phyloP scores from a whole-genome alignment of 2,113 vertebrate species.

The Atherinomorus stipes region DNA sequence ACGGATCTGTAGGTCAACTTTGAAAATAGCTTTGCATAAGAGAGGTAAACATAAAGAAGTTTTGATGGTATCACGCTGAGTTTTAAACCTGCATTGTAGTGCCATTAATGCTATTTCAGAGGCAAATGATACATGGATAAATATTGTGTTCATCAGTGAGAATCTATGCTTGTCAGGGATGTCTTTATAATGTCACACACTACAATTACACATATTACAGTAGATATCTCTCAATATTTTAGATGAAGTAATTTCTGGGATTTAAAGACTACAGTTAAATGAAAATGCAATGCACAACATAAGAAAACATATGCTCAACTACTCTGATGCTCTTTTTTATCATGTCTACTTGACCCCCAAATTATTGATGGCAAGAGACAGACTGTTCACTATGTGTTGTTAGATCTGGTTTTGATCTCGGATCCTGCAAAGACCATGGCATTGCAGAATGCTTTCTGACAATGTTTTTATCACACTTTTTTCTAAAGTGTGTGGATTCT shows the following conservation, averaged over 20 bases:
- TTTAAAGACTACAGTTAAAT: too few species aligned
- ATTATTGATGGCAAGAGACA: neutral
- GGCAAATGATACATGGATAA: conserved; percentile 9
- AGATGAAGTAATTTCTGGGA: too few species aligned
- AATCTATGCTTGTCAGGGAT: too few species aligned
- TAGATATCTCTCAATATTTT: too few species aligned
- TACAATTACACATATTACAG: too few species aligned
- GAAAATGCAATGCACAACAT: too few species aligned
- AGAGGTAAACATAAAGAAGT: conserved; percentile 29
- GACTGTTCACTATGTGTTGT: neutral
- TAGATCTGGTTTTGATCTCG: neutral
- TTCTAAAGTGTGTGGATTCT: conserved; percentile 15
- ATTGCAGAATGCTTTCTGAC: neutral
- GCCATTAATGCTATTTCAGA: neutral
- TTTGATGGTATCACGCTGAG: conserved; percentile 16
- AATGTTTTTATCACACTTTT: neutral
- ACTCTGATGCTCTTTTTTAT: neutral
- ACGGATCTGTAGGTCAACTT: conserved; percentile 40
- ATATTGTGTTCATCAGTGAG: neutral
- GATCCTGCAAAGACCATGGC: neutral
- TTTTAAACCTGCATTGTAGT: conserved; percentile 8
- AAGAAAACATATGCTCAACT: neutral
- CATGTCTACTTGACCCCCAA: neutral
- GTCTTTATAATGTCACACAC: too few species aligned
- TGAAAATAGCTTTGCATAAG: conserved; percentile 18